Evolutionary conservation across 2,888 invertebrate genomes (phyloP).

Genomic region (Cordilura impudica): DNA sequence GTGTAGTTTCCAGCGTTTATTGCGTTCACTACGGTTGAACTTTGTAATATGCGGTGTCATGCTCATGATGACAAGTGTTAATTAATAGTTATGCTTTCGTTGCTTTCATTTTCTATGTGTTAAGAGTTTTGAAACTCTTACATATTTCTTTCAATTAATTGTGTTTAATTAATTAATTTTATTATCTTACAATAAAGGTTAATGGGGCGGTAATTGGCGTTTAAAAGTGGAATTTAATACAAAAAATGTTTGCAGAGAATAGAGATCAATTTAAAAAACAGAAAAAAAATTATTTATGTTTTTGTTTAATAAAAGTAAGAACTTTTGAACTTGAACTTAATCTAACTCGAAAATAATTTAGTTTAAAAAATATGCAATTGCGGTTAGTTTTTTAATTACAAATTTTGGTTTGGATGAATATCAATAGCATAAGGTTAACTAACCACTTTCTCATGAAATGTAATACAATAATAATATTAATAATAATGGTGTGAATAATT

Average conservation of each 20-base stretch:
- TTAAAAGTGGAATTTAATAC: not conserved
- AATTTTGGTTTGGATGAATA: not conserved
- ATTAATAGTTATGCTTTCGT: not conserved
- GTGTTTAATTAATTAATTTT: slow-evolving; percentile 3
- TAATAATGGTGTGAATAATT: not conserved
- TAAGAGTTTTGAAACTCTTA: not conserved
- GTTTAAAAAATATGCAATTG: too few relatives aligned
- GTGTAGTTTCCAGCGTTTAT: too few relatives aligned
- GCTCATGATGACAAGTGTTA: not conserved
- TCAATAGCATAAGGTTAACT: not conserved
- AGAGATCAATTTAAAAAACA: not conserved
- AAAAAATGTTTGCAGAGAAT: not conserved
- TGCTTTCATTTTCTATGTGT: not conserved
- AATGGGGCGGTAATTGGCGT: slow-evolving; percentile 7
- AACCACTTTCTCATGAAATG: not conserved
- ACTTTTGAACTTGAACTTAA: too few relatives aligned
- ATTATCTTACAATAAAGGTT: not conserved
- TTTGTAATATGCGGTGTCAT: not conserved
- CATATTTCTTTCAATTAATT: slow-evolving; percentile 15
- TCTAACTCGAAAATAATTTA: too few relatives aligned
- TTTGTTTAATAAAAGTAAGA: too few relatives aligned
- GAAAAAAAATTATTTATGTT: not conserved
- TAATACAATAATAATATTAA: not conserved
- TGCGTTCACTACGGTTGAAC: too few relatives aligned
- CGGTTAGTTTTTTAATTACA: not conserved